Evolutionary conservation across 2,113 vertebrate genomes (phyloP).

Genomic region (Chauna torquata): DNA sequence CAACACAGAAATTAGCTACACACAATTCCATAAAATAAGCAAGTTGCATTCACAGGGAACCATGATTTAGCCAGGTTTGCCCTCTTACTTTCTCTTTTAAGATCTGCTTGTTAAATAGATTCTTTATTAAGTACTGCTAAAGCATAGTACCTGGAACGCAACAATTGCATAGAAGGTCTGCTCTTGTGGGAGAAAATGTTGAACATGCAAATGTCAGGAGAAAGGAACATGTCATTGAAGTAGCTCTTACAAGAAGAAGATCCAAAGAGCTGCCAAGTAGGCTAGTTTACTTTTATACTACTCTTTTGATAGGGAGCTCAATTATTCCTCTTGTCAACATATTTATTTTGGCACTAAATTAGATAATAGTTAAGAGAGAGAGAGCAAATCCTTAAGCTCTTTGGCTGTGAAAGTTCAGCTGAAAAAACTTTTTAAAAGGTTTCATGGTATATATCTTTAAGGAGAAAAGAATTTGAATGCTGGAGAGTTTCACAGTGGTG

Average conservation of each 20-base stretch:
- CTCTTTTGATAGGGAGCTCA: background rate
- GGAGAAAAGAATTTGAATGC: slow-evolving; percentile 25
- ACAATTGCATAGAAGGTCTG: background rate
- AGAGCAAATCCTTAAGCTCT: background rate
- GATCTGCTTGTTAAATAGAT: background rate
- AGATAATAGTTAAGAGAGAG: background rate
- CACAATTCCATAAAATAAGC: background rate
- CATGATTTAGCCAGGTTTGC: background rate
- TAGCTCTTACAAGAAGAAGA: background rate
- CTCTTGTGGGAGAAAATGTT: background rate
- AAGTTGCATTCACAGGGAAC: background rate
- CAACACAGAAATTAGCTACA: background rate
- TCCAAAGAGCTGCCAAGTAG: background rate
- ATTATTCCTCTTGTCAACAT: background rate
- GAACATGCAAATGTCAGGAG: background rate
- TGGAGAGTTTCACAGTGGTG: slow-evolving; percentile 17
- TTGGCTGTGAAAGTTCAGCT: background rate
- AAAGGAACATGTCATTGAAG: background rate
- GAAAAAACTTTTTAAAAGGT: background rate
- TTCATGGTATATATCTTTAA: background rate
- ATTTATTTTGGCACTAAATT: background rate
- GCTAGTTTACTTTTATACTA: background rate
- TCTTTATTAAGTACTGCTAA: background rate
- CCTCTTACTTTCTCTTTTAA: background rate
- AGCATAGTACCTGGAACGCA: background rate